A percentile compares a stretch with the other conserved stretches of the same genome.
phyloP scores from a whole-genome alignment of 2,888 invertebrate species.

The Andrena marginata region DNA sequence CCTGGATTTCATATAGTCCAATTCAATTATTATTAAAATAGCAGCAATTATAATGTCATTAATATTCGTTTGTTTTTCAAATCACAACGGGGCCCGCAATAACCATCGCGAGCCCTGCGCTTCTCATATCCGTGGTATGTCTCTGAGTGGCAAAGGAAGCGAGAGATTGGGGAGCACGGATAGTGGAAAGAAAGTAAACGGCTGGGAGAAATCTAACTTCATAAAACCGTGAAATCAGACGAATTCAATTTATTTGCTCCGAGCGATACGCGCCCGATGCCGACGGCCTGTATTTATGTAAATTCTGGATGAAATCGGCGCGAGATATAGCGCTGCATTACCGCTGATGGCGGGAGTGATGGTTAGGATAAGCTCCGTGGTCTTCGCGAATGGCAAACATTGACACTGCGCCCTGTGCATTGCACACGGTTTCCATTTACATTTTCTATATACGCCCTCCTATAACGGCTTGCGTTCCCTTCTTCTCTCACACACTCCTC shows the following conservation, averaged over 20 bases:
- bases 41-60: too few relatives aligned
- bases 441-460: conserved; percentile 23
- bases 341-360: conserved; percentile 37
- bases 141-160: background rate
- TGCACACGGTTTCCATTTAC: conserved; percentile 24
- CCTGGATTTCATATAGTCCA: too few relatives aligned
- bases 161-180: background rate
- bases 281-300: conserved; percentile 36
- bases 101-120: too few relatives aligned
- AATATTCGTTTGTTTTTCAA: background rate
- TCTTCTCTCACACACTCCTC: background rate
- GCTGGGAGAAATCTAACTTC: conserved; percentile 6
- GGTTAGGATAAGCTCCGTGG: conserved; percentile 41
- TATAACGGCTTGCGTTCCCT: background rate
- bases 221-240: conserved; percentile 24
- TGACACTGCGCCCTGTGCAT: conserved; percentile 38
- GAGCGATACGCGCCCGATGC: background rate
- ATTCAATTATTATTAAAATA: too few relatives aligned
- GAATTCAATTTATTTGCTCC: conserved; percentile 22
- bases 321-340: conserved; percentile 12
- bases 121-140: background rate
- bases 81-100: background rate
- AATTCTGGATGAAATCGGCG: conserved; percentile 37
- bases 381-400: conserved; percentile 60
- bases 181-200: background rate